phyloP scores from a whole-genome alignment of 2,888 invertebrate genomes.

The Polydrusus pterygomalis region DNA sequence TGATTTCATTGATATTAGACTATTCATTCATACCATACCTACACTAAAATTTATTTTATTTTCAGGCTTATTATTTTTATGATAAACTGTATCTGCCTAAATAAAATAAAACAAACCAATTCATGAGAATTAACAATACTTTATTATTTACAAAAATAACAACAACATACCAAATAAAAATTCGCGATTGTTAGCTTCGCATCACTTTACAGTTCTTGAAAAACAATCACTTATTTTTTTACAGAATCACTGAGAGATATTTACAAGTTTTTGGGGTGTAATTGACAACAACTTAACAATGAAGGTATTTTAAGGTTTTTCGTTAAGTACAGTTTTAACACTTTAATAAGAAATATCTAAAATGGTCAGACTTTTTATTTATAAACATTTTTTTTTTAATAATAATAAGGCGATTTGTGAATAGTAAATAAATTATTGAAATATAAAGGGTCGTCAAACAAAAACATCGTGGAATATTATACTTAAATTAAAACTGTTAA shows the following conservation, averaged over 20 bases:
- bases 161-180: constrained; percentile 65
- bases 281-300: constrained; percentile 44
- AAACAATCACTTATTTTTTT: constrained; percentile 45
- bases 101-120: constrained; percentile 7
- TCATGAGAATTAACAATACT: constrained; percentile 64
- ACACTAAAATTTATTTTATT: too few species aligned
- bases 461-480: too few species aligned
- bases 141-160: constrained; percentile 67
- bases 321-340: constrained; percentile 18
- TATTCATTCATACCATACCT: too few species aligned
- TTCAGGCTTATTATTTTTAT: too few species aligned
- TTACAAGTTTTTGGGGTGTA: constrained; percentile 44
- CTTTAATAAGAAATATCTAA: background rate
- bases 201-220: constrained; percentile 35
- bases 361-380: constrained; percentile 7
- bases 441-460: too few species aligned
- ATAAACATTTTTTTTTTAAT: background rate
- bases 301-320: constrained; percentile 29
- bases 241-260: constrained; percentile 47
- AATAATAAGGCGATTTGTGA: too few species aligned
- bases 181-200: constrained; percentile 53
- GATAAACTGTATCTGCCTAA: too few species aligned
- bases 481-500: too few species aligned
- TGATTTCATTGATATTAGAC: too few species aligned
- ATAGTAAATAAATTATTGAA: too few species aligned